Evolutionary conservation across 2,113 vertebrate genomes (phyloP).

Genomic region (Anoplopoma fimbria): DNA sequence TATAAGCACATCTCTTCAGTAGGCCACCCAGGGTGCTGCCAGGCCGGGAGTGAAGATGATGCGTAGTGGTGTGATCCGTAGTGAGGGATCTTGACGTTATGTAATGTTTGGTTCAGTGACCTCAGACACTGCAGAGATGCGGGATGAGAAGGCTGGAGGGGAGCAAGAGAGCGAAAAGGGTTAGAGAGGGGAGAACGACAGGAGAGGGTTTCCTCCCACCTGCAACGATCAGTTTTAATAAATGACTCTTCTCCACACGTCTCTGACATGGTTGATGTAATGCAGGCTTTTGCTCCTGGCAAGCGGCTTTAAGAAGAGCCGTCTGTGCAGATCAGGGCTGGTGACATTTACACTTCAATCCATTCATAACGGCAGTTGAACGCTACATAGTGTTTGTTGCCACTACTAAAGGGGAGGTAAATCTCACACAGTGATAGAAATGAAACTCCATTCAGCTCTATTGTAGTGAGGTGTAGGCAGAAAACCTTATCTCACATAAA

Average conservation of each 20-base stretch:
- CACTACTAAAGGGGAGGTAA: not conserved
- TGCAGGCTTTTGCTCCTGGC: not conserved
- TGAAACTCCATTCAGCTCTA: not conserved
- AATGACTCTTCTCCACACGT: conserved; percentile 9
- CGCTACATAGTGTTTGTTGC: not conserved
- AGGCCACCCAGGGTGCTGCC: conserved; percentile 18
- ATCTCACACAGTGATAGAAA: not conserved
- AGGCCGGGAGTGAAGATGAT: conserved; percentile 40
- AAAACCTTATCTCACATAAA: no score
- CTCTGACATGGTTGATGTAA: conserved; percentile 28
- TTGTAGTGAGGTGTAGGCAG: not conserved
- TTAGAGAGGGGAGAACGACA: not conserved
- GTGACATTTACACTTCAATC: not conserved
- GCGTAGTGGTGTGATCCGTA: conserved; percentile 36
- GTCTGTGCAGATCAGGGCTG: not conserved
- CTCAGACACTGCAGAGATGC: conserved; percentile 62
- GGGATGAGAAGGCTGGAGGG: conserved; percentile 9
- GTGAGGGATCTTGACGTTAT: conserved; percentile 64
- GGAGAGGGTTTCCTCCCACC: conserved; percentile 21
- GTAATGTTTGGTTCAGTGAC: conserved; percentile 64
- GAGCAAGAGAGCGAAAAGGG: not conserved
- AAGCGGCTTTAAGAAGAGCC: conserved; percentile 1
- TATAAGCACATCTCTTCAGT: conserved; percentile 6
- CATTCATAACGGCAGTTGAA: not conserved
- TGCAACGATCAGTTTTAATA: conserved; percentile 44